phyloP scores from a whole-genome alignment of 2,888 invertebrate genomes.

The Drosophila fulvimacula region DNA sequence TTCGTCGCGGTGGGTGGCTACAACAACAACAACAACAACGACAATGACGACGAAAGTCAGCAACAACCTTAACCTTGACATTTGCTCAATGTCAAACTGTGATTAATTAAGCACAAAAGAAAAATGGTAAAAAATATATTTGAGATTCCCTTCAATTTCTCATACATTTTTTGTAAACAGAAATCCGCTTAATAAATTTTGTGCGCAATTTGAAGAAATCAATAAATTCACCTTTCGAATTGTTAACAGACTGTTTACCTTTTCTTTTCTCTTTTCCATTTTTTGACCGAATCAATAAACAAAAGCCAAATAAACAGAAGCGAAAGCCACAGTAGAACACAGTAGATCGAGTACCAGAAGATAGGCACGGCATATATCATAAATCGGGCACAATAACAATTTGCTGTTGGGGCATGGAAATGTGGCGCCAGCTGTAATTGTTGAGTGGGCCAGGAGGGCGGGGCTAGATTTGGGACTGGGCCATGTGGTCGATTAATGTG shows the following conservation, averaged over 20 bases:
- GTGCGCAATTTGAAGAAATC: constrained; percentile 46
- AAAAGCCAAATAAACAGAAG: constrained; percentile 23
- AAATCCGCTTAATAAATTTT: constrained; percentile 14
- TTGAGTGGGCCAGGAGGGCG: neutral
- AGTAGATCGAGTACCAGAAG: constrained; percentile 23
- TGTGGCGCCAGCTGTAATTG: constrained; percentile 49
- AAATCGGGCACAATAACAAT: constrained; percentile 27
- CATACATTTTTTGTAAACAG: neutral
- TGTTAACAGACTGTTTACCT: constrained; percentile 37
- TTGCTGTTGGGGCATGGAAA: constrained; percentile 7
- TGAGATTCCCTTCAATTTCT: neutral
- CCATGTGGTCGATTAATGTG: constrained; percentile 49
- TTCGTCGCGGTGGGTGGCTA: constrained; percentile 48
- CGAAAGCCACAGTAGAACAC: constrained; percentile 1
- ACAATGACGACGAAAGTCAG: neutral
- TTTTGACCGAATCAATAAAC: constrained; percentile 26
- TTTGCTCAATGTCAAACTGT: constrained; percentile 68
- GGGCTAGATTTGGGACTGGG: neutral
- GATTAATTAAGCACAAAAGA: constrained; percentile 47
- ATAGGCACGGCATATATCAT: constrained; percentile 35
- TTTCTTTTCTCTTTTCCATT: neutral
- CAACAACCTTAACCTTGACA: constrained; percentile 63
- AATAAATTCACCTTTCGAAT: constrained; percentile 38
- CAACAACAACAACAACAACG: constrained; percentile 26
- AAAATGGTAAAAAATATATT: constrained; percentile 1